Evolutionary conservation across 2,797 vertebrate species (phyloP), one percentile per base, ranked within the genome.

Genomic region (Danio albolineatus): DNA sequence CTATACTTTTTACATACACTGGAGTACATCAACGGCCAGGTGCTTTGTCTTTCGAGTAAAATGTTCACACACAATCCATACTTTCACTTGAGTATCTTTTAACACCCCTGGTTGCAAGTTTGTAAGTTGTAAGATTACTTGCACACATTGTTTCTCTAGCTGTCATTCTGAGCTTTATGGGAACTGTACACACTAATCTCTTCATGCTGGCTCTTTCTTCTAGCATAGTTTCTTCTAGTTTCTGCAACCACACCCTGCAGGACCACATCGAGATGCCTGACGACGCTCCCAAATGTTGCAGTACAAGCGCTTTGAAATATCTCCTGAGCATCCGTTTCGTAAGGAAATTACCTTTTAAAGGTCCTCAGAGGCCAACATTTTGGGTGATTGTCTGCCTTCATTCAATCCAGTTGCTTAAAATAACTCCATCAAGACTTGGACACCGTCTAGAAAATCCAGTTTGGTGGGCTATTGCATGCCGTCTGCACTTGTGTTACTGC

Each of bases 361-460:
- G 4, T 17, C 17, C 13, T 10, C 7, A 44, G 5, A 46, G 57
- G 62, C 10, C 6, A 39, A 14, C 21, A 38, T 39, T 19, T 13
- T 17, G 5, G 46, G 54, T 44, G 28, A 76, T 56, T 77, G 14
- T 46, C 21, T 17, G 14, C 36, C 2, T 7, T 57, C n/a, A 41
- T 65, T 0, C n/a, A 14, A 1, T 62, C 6, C 19, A 61, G 71
- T 53, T 53, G 75, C 46, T 49, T 5, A 16, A 53, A 54, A 21
- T 28, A 39, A 38, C 14, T 65, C 36, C 16, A 64, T 53, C 5
- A 51, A 53, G 9, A 7, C 10, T 54, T 44, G 4, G 65, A 51
- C 10, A 44, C 39, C 4, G 43, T 54, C 61, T 76, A 76, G 62
- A 76, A 46, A 57, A 66, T 76, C 51, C 49, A 76, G 74, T 76